Base-by-base conservation (phyloP, 1,140 invertebrate species). In the Philopotamus ludificatus region DNA sequence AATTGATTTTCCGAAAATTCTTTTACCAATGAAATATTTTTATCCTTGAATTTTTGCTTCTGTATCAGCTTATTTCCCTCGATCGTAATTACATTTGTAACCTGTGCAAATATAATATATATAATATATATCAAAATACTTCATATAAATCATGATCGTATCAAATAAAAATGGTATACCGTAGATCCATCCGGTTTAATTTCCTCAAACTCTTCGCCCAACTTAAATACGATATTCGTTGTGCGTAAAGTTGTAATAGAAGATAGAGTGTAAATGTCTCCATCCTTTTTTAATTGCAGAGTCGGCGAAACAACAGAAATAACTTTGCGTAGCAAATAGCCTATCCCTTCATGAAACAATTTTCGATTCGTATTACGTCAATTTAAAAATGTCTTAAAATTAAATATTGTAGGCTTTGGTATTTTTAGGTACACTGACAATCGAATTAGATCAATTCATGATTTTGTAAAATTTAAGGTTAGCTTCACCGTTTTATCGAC, bases 171-270 rank as follows among this genome's bases (percentile, higher is more conserved):
- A 20, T 15, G 7, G 44, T 34, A 7, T 34, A 34, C 28, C 28
- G 4, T 34, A 4, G 28, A 7, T 34, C 28, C 28, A 75, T 95
- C 93, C 15, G 89, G 82, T 4, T 93, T 95, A 68, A 88, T 88
- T 72, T 95, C 91, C 8, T 93, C 89, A 75, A 95, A 93, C 74
- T 93, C 89, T 60, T 89, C 86, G 20, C 88, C 90, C 2, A 92
- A 81, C 76, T 86, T 91, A 78, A 95, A 96, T 66, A 83, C 87
- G 44, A 91, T 84, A 60, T 87, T 82, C 0, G 86, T 84, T 69
- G 84, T 93, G 75, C 94, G 95, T 76, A 95, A 94, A 1, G 91
- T 90, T 8, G 93, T 93, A 2, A 82, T 83, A 1, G 92, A 92
- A 65, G 87, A 88, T 26, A 95, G 71, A 1, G 84, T 85, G 78